Evolutionary conservation across 2,888 invertebrate species (phyloP).

Genomic region (Lumbricus terrestris): DNA sequence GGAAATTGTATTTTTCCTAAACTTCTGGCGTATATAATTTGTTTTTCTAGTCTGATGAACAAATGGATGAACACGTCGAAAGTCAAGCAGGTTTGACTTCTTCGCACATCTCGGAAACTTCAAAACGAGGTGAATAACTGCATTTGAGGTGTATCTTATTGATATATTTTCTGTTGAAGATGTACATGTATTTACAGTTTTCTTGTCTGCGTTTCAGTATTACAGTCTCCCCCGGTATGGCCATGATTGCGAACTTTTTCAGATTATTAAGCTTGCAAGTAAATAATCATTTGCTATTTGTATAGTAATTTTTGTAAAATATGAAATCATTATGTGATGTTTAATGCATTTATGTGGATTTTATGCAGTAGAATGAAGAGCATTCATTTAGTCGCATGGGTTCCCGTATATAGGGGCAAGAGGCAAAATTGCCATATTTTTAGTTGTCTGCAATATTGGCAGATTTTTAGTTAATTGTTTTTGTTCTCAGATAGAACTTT

Average conservation of each 20-base stretch:
- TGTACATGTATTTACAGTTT: background rate
- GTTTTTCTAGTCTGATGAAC: background rate
- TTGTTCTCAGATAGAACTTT: no score
- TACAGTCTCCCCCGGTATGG: background rate
- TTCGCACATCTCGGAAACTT: background rate
- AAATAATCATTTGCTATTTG: no score
- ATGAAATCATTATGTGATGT: no score
- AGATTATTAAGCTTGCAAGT: background rate
- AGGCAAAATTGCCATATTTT: background rate
- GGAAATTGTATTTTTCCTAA: background rate
- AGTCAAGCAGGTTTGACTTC: background rate
- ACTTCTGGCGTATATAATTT: background rate
- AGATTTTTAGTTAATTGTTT: background rate
- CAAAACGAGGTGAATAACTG: background rate
- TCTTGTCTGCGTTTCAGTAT: background rate
- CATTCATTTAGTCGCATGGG: no score
- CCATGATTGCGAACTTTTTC: background rate
- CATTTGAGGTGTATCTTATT: background rate
- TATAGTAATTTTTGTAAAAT: no score
- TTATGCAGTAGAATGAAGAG: no score
- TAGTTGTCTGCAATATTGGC: background rate
- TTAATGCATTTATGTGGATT: no score
- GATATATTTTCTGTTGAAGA: background rate
- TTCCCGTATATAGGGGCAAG: no score
- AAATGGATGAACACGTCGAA: background rate